phyloP scores from a whole-genome alignment of 2,888 invertebrate genomes.

The Dryadula phaetusa region DNA sequence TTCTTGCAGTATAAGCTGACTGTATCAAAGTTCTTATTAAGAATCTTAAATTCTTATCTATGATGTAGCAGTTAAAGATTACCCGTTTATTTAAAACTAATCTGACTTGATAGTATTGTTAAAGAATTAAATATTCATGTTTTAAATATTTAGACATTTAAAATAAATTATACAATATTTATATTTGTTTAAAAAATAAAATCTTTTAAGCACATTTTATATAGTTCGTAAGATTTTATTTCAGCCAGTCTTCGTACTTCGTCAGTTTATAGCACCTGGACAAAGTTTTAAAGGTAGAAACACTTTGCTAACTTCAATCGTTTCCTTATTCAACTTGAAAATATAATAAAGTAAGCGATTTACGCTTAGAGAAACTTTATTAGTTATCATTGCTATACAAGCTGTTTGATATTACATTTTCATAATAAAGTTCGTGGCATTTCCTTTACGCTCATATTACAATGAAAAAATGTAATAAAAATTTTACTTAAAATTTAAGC shows the following conservation, averaged over 20 bases:
- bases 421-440: too few species aligned
- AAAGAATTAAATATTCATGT: too few species aligned
- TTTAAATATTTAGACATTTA: too few species aligned
- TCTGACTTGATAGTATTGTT: too few species aligned
- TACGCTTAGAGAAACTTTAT: neutral
- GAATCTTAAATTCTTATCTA: too few species aligned
- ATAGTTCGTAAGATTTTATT: slow-evolving; percentile 2
- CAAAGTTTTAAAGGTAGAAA: slow-evolving; percentile 18
- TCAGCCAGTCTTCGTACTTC: slow-evolving; percentile 15
- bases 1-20: too few species aligned
- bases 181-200: neutral
- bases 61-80: too few species aligned
- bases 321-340: slow-evolving; percentile 10
- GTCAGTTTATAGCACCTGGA: slow-evolving; percentile 23
- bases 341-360: slow-evolving; percentile 9
- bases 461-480: too few species aligned
- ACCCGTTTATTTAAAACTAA: too few species aligned
- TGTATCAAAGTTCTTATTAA: too few species aligned
- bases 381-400: neutral
- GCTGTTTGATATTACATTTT: neutral
- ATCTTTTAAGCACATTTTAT: neutral
- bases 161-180: neutral
- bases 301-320: slow-evolving; percentile 1
- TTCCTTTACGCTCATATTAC: too few species aligned
- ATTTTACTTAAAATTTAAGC: too few species aligned